These are phyloP conservation scores for Macroramphosus scolopax DNA, from an alignment of 2,797 vertebrate species.

Conservation along the genomic window DNA sequence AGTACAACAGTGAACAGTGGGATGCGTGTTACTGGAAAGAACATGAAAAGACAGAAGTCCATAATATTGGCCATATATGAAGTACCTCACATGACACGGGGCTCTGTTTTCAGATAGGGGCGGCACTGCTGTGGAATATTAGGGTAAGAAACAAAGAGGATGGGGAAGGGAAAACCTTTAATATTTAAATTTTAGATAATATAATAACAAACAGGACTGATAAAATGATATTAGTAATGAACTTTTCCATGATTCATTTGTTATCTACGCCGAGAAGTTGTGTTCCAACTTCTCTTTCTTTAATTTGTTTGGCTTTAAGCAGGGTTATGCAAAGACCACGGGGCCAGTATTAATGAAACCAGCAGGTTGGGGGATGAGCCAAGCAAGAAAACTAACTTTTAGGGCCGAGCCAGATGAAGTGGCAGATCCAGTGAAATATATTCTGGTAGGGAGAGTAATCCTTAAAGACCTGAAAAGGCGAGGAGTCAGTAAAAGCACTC, in stretches of 20 bases:
- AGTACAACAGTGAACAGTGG: conserved; percentile 15
- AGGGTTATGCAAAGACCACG: no score
- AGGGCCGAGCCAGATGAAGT: no score
- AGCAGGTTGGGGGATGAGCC: no score
- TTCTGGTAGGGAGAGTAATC: no score
- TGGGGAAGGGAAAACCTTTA: conserved; percentile 2
- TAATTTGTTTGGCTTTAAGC: no score
- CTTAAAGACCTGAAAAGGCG: no score
- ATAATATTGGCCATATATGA: conserved; percentile 8
- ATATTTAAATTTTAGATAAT: neutral
- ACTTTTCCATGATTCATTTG: neutral
- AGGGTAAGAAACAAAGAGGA: conserved; percentile 23
- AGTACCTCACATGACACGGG: conserved; percentile 52
- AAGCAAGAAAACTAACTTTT: no score
- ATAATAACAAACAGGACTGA: neutral
- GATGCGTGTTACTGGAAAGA: conserved; percentile 42
- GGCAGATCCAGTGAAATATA: no score
- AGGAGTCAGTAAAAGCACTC: no score
- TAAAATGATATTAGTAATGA: neutral
- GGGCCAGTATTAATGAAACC: no score
- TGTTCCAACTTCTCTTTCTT: no score
- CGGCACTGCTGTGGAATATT: conserved; percentile 48
- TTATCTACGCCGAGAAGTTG: neutral
- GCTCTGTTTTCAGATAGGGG: conserved; percentile 54
- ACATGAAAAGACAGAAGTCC: conserved; percentile 8